A percentile compares a stretch with the other conserved stretches of the same genome.
Conservation (phyloP, 2,113 vertebrate species). For the Damaliscus lunatus region DNA sequence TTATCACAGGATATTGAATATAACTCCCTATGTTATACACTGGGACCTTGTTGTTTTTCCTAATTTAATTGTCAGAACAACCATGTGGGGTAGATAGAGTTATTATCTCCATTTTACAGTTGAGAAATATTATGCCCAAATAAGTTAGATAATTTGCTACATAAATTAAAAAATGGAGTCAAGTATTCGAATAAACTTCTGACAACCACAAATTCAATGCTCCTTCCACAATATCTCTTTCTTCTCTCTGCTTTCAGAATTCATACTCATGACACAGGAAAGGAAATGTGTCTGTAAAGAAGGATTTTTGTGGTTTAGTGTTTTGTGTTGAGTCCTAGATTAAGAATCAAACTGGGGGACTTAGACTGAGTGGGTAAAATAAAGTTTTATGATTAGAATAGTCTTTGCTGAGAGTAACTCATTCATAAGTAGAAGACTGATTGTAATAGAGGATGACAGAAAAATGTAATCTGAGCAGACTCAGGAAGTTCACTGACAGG, state of each 20-base stretch:
- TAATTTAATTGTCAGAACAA: background rate
- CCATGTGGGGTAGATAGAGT: background rate
- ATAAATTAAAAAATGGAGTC: background rate
- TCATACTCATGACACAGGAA: background rate
- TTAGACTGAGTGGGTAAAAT: constrained; percentile 16
- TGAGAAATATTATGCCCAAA: background rate
- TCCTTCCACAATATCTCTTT: background rate
- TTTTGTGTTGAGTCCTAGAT: background rate
- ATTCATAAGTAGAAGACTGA: background rate
- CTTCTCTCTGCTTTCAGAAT: background rate
- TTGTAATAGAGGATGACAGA: background rate
- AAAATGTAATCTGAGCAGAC: background rate
- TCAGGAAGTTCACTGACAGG: background rate
- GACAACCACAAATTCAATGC: background rate
- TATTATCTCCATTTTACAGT: background rate
- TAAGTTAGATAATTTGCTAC: constrained; percentile 6
- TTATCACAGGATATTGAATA: background rate
- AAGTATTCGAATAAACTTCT: background rate
- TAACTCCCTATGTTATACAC: background rate
- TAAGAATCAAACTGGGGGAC: background rate
- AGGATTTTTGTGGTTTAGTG: background rate
- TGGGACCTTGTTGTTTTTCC: background rate
- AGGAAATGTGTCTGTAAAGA: background rate
- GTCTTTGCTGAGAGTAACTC: background rate
- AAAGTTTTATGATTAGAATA: background rate